Percentiles rank a stretch among this genome's conserved stretches.
phyloP scores from a whole-genome alignment of 2,113 vertebrate species.

The Myiopsitta monachus region DNA sequence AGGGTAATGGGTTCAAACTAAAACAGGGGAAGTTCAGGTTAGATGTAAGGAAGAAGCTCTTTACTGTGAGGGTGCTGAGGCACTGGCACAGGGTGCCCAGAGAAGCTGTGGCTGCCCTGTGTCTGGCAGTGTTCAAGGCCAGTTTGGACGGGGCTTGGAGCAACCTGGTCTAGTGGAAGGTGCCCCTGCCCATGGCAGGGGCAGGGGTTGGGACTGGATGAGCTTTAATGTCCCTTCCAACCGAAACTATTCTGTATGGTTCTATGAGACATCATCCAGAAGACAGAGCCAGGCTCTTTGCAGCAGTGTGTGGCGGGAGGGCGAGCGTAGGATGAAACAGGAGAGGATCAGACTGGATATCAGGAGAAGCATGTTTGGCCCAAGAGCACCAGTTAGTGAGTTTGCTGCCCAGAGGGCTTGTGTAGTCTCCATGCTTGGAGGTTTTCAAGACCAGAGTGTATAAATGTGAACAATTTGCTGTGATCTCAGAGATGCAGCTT shows the following conservation, averaged over 20 bases:
- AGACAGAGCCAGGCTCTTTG: neutral
- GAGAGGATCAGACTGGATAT: neutral
- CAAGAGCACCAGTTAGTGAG: neutral
- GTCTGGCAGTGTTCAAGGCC: neutral
- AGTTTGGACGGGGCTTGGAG: neutral
- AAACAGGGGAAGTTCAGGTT: neutral
- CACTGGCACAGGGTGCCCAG: neutral
- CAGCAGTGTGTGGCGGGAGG: neutral
- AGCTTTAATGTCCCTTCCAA: neutral
- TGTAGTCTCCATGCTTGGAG: neutral
- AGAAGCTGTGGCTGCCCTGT: neutral
- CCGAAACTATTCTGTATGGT: neutral
- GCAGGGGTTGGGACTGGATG: neutral
- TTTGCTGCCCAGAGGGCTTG: fast-evolving
- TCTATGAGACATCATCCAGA: neutral
- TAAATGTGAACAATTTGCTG: neutral
- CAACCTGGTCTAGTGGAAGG: neutral
- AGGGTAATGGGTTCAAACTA: neutral
- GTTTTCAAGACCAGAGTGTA: neutral
- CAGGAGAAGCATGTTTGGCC: neutral
- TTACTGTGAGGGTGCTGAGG: neutral
- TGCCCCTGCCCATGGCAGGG: neutral
- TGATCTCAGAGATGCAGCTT: neutral
- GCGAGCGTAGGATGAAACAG: neutral
- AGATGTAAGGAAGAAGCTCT: neutral